Evolutionary conservation across 2,797 vertebrate genomes (phyloP).

Genomic region (Mionectes olivaceus): DNA sequence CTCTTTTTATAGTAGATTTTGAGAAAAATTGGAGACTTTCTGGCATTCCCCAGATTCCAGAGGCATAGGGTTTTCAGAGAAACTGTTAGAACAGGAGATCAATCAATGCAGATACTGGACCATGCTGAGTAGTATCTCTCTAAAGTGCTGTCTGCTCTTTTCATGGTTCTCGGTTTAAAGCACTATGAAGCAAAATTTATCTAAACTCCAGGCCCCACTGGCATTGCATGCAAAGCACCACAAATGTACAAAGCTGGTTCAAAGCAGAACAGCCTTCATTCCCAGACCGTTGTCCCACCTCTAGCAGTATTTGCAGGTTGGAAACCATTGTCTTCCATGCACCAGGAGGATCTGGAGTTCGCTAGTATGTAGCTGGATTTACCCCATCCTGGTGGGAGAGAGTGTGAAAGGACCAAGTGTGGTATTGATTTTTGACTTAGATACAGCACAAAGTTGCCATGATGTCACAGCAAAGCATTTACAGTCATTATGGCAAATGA

Average conservation of each 20-base stretch:
- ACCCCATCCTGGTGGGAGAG: background rate
- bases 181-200: background rate
- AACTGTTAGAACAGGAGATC: background rate
- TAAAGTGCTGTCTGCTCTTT: background rate
- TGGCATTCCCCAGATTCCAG: background rate
- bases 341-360: background rate
- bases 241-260: background rate
- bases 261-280: background rate
- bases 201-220: background rate
- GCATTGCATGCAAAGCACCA: background rate
- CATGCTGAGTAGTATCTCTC: background rate
- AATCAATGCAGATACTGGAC: background rate
- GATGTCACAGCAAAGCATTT: conserved; percentile 12
- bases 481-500: background rate
- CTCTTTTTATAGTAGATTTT: background rate
- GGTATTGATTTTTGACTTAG: background rate
- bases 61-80: background rate
- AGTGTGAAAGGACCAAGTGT: background rate
- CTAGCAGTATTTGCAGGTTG: background rate
- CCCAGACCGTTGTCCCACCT: background rate
- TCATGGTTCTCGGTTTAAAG: background rate
- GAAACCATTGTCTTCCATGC: background rate
- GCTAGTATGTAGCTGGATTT: background rate
- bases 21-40: background rate
- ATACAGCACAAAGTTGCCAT: background rate